Base-by-base conservation (phyloP, 2,797 vertebrate genomes). In the Clamator glandarius region DNA sequence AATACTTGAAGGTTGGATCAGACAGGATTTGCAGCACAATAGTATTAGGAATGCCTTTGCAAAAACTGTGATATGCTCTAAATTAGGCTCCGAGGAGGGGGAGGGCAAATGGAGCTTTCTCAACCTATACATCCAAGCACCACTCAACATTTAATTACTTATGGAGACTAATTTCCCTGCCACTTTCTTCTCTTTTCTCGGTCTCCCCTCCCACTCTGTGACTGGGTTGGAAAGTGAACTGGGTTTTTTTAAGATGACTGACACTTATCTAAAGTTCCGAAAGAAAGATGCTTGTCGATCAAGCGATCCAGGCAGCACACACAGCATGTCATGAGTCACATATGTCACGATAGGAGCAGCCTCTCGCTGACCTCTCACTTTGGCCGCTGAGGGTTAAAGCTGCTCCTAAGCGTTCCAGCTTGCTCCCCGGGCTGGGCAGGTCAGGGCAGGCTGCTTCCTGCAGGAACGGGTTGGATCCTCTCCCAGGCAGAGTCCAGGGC, bases 21-120 rank as follows among this genome's bases (percentile, higher is more conserved):
- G 97, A 97, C 97, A 96, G 97, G 96, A 98, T 98, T 98, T 98
- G 89, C 68, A 97, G 95, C 79, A 97, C 97, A 97, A 97, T 97
- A 84, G 95, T 83, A 93, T 72, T 92, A 96, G 95, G 97, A 97
- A 97, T 97, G 96, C 90, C 88, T 97, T 93, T 97, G 95, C 95
- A 88, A 96, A 96, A 97, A 95, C 89, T 94, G 72, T 96, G 92
- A 95, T 98, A 97, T 74, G 70, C 92, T 97, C 92, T 97, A 97
- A 97, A 96, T 96, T 94, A 93, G 81, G 73, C 89, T 96, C 74
- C 21, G 42, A 92, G 76, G 63, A 94, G 35, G 46, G 50, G 84
- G 62, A 77, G 19, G 4, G 62, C 54, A 94, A 82, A 89, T 10
- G 7, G n/a, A 68, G 9, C 39, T 75, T 66, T 94, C 92, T 91